Conservation (phyloP, 1,140 invertebrate genomes). For the Cotesia chilonis region DNA sequence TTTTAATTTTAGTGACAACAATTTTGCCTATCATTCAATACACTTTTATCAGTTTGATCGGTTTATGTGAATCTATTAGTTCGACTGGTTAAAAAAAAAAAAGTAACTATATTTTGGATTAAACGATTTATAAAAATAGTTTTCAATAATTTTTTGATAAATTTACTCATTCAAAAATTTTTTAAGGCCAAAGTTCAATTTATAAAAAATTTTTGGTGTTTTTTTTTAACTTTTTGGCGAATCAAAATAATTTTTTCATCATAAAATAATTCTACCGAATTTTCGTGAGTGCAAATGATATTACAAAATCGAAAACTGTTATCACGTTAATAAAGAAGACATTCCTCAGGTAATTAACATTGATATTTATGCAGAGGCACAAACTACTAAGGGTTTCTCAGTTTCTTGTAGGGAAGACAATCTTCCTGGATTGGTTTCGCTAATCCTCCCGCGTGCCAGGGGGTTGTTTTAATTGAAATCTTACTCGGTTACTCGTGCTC, state of each 20-base stretch:
- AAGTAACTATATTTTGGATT: too few species aligned
- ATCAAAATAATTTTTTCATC: not conserved
- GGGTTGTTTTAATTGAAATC: constrained; percentile 68
- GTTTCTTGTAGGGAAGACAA: constrained; percentile 26
- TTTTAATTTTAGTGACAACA: too few species aligned
- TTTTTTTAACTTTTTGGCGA: not conserved
- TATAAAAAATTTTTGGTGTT: too few species aligned
- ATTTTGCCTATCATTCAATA: too few species aligned
- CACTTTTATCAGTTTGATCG: too few species aligned
- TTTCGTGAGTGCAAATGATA: constrained; percentile 39
- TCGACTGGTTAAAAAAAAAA: too few species aligned
- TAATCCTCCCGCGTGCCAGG: constrained; percentile 61
- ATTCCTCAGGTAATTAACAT: constrained; percentile 61
- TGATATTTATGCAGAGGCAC: constrained; percentile 67
- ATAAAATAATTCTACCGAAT: too few species aligned
- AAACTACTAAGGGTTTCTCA: constrained; percentile 54
- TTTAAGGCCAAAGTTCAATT: too few species aligned
- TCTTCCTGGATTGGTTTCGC: constrained; percentile 61
- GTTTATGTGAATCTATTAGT: too few species aligned
- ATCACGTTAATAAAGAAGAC: constrained; percentile 59
- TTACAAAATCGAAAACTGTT: constrained; percentile 33
- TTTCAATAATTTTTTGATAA: too few species aligned
- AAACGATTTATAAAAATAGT: too few species aligned
- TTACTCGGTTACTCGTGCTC: constrained; percentile 57
- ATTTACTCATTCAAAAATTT: too few species aligned